These are phyloP conservation scores for Dolomedes plantarius DNA, from an alignment of 2,888 invertebrate genomes.

Conservation along the genomic window DNA sequence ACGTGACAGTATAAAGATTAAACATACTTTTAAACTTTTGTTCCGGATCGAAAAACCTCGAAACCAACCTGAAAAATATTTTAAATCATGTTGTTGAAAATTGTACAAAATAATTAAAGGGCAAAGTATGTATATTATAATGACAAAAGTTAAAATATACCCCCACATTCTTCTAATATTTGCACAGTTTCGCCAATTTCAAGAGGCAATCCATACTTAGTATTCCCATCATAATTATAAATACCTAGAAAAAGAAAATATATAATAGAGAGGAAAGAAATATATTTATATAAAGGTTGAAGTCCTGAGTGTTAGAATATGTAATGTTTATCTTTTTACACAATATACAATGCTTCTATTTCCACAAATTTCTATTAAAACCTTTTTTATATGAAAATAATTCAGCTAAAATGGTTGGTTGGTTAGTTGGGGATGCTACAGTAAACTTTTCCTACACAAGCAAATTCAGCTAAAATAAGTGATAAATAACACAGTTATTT, in stretches of 20 bases:
- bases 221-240: conserved; percentile 91
- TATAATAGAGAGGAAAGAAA: background rate
- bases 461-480: too few relatives aligned
- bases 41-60: conserved; percentile 89
- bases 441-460: too few relatives aligned
- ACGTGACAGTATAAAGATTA: background rate
- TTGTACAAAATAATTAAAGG: background rate
- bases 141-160: conserved; percentile 78
- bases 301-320: background rate
- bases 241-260: conserved; percentile 87
- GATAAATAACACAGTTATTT: too few relatives aligned
- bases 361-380: too few relatives aligned
- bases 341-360: too few relatives aligned
- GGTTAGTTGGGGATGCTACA: too few relatives aligned
- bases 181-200: conserved; percentile 95
- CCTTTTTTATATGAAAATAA: too few relatives aligned
- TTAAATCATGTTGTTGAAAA: background rate
- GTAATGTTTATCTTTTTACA: too few relatives aligned
- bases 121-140: background rate
- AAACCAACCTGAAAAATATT: conserved; percentile 84
- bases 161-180: conserved; percentile 91
- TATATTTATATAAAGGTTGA: background rate
- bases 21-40: conserved; percentile 80
- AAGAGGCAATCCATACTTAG: conserved; percentile 77
- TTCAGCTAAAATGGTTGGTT: too few relatives aligned